These are phyloP conservation scores for Acrobasis repandana DNA, from an alignment of 2,888 invertebrate genomes.

Conservation along the genomic window DNA sequence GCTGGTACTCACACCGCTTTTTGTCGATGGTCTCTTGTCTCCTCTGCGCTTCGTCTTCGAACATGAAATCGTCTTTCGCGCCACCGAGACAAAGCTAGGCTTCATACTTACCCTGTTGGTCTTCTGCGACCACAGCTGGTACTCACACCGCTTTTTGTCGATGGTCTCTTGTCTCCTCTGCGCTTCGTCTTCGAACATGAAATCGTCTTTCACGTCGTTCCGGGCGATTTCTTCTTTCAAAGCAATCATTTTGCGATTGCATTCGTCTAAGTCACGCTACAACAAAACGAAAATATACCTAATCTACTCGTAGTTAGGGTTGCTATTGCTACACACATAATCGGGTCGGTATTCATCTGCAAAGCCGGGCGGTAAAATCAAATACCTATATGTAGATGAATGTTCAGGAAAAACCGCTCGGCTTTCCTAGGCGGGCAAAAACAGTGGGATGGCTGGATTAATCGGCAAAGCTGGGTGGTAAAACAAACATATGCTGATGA, in stretches of 20 bases:
- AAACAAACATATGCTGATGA: too few relatives aligned
- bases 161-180: slow-evolving; percentile 38
- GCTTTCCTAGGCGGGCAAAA: too few relatives aligned
- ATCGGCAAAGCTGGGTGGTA: too few relatives aligned
- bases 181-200: slow-evolving; percentile 40
- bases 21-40: slow-evolving; percentile 47
- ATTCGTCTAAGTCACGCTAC: slow-evolving; percentile 58
- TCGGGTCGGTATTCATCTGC: too few relatives aligned
- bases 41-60: slow-evolving; percentile 40
- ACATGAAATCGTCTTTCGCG: slow-evolving; percentile 32
- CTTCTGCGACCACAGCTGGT: slow-evolving; percentile 49
- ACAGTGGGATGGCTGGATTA: too few relatives aligned
- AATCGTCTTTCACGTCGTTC: slow-evolving; percentile 36
- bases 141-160: slow-evolving; percentile 55
- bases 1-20: slow-evolving; percentile 51
- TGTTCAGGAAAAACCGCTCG: too few relatives aligned
- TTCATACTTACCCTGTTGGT: slow-evolving; percentile 50
- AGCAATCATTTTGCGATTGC: slow-evolving; percentile 54
- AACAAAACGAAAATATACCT: neutral
- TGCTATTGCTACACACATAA: too few relatives aligned
- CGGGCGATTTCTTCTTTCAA: slow-evolving; percentile 40
- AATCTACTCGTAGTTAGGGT: too few relatives aligned
- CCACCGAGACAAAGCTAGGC: slow-evolving; percentile 28
- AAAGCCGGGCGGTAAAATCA: too few relatives aligned
- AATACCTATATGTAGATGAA: too few relatives aligned